Percentiles rank a stretch among this genome's conserved stretches.
Evolutionary conservation across 2,797 vertebrate genomes (phyloP).

Genomic region (Siniperca obscura): DNA sequence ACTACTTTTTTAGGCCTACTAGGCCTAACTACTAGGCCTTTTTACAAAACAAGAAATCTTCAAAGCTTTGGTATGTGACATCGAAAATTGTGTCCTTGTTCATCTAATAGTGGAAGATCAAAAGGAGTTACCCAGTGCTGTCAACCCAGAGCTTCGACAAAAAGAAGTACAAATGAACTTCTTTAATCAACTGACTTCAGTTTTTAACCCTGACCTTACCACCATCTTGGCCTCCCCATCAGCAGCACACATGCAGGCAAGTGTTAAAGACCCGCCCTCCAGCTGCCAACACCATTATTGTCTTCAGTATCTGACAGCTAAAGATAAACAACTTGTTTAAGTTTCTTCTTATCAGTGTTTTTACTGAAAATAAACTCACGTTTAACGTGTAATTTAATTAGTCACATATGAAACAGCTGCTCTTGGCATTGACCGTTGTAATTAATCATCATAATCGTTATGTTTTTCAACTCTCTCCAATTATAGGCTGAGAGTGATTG

Average conservation of each 20-base stretch:
- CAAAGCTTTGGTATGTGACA: background rate
- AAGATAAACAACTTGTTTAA: background rate
- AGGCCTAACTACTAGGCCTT: too few relatives aligned
- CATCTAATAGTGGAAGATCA: conserved; percentile 93
- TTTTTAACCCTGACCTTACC: conserved; percentile 94
- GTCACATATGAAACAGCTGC: background rate
- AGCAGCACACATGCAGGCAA: conserved; percentile 82
- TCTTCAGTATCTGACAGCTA: background rate
- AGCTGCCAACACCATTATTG: background rate
- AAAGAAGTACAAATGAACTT: conserved; percentile 99
- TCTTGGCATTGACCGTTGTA: background rate
- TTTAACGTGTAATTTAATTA: background rate
- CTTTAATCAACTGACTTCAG: conserved; percentile 96
- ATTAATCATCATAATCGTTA: background rate
- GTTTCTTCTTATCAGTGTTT: background rate
- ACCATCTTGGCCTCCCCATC: conserved; percentile 83
- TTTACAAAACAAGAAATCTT: background rate
- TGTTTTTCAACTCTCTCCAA: conserved; percentile 1
- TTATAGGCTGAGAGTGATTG: conserved; percentile 91
- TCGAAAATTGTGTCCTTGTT: conserved; percentile 18
- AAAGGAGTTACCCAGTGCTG: conserved; percentile 92
- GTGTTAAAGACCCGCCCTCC: background rate
- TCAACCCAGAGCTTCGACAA: conserved; percentile 95
- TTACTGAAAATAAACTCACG: background rate
- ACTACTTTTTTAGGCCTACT: too few relatives aligned